phyloP scores from a whole-genome alignment of 2,888 invertebrate species.

The Andrena camellia region DNA sequence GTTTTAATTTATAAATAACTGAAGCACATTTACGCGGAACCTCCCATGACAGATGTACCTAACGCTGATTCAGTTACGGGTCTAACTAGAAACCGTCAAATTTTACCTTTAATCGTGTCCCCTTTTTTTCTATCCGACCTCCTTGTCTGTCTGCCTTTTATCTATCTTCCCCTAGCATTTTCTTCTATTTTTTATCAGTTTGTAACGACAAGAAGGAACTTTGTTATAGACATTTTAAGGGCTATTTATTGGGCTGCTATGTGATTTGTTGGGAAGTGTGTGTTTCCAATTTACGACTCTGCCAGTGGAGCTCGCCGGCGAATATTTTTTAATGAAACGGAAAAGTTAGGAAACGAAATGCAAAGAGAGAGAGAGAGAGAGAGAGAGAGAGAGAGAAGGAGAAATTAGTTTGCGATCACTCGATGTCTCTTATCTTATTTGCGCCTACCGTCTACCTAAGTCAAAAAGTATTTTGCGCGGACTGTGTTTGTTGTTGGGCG shows the following conservation, averaged over 20 bases:
- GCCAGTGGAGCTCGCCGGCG: slow-evolving; percentile 13
- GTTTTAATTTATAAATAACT: slow-evolving; percentile 63
- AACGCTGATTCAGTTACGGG: slow-evolving; percentile 60
- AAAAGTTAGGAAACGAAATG: not conserved
- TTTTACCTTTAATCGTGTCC: slow-evolving; percentile 39
- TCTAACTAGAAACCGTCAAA: slow-evolving; percentile 54
- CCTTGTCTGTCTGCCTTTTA: slow-evolving; percentile 18
- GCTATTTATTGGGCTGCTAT: slow-evolving; percentile 78
- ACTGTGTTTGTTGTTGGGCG: slow-evolving; percentile 50
- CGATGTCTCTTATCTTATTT: slow-evolving; percentile 50
- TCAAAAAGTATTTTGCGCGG: slow-evolving; percentile 43
- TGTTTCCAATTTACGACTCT: too few relatives aligned
- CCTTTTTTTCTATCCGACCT: not conserved
- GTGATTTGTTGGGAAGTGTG: slow-evolving; percentile 72
- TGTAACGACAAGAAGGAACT: slow-evolving; percentile 61
- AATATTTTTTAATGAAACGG: slow-evolving; percentile 8
- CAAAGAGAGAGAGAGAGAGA: not conserved
- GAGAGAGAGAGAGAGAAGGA: slow-evolving; percentile 22
- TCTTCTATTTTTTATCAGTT: slow-evolving; percentile 44
- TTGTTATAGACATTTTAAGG: slow-evolving; percentile 74
- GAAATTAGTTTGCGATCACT: slow-evolving; percentile 38
- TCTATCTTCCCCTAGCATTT: slow-evolving; percentile 13
- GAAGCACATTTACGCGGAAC: slow-evolving; percentile 52
- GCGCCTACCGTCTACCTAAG: slow-evolving; percentile 52
- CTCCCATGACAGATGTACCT: slow-evolving; percentile 64